Conservation (phyloP, 2,888 invertebrate genomes). For the Maniola hyperantus region DNA sequence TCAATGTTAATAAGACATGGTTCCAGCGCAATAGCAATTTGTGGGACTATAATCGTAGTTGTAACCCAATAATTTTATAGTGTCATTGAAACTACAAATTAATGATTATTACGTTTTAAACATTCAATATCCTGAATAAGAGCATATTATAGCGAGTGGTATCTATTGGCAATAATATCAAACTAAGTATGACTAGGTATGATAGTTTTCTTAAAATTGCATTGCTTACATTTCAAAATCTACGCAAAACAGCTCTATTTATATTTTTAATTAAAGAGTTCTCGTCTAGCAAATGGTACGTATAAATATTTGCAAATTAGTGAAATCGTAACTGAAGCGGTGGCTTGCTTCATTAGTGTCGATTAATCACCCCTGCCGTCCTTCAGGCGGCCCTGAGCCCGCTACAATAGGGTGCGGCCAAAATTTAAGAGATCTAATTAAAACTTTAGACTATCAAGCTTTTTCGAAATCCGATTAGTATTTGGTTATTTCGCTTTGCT, state of each 20-base stretch:
- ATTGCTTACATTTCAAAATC: not conserved
- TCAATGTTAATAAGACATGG: too few species aligned
- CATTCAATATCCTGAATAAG: too few species aligned
- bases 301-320: constrained; percentile 38
- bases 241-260: constrained; percentile 13
- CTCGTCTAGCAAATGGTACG: constrained; percentile 33
- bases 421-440: constrained; percentile 16
- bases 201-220: not conserved
- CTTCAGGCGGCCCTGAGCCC: constrained; percentile 35
- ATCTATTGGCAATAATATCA: too few species aligned
- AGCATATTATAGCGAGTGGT: too few species aligned
- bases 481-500: not conserved
- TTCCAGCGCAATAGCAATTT: too few species aligned
- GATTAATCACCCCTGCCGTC: constrained; percentile 41
- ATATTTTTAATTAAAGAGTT: constrained; percentile 35
- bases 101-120: too few species aligned
- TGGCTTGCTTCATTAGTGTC: constrained; percentile 41
- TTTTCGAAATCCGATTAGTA: not conserved
- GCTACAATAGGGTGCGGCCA: constrained; percentile 10
- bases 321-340: constrained; percentile 34
- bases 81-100: too few species aligned
- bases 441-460: constrained; percentile 10
- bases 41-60: too few species aligned
- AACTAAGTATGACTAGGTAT: too few species aligned
- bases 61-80: too few species aligned